Base-by-base conservation (phyloP, 2,113 vertebrate genomes). In the Cyprinodon brontotheroides region DNA sequence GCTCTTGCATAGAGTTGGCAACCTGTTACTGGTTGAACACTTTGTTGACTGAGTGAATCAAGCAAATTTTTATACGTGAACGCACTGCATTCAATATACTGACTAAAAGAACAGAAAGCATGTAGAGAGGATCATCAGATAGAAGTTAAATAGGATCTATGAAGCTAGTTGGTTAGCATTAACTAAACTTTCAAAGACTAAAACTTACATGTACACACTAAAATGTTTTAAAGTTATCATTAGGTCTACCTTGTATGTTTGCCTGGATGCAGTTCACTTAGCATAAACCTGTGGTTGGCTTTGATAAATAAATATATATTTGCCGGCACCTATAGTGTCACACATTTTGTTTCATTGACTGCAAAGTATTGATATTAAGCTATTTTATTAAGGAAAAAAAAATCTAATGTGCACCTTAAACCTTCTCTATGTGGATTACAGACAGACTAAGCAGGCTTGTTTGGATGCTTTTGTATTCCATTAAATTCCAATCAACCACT, bases 161-260 rank as follows among this genome's bases (percentile, higher is more conserved):
- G 2, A 38, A 13, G 14, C 36, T 65, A 50, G 36, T 61, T 72
- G 61, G 62, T 73, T 53, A 38, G 20, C 8, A 41, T 15, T 38
- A 72, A 22, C 5, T 50, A 36, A 41, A 53, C 62, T 65, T 73
- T 73, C 47, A 41, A 63, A 73, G 17, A 41, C 9, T 15, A 73
- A 65, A 36, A 3, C 29, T 47, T 43, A 15, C 38, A 40, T n/a
- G 9, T 47, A 29, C 45, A 57, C 62, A n/a, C 53, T 65, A n/a
- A 73, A 65, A 82, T 11, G 59, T 72, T 83, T 74, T 76, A 75
- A 67, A 50, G 77, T 64, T 62, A 65, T 14, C 22, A n/a, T 38
- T 12, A 36, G 69, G 40, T 69, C 45, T 68, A 61, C 3, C 1
- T 14, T 5, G 38, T 48, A 15, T 57, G 11, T 20, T 48, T 61